These are phyloP conservation scores for Uromys caudimaculatus DNA, from an alignment of 2,797 vertebrate genomes.

Conservation along the genomic window DNA sequence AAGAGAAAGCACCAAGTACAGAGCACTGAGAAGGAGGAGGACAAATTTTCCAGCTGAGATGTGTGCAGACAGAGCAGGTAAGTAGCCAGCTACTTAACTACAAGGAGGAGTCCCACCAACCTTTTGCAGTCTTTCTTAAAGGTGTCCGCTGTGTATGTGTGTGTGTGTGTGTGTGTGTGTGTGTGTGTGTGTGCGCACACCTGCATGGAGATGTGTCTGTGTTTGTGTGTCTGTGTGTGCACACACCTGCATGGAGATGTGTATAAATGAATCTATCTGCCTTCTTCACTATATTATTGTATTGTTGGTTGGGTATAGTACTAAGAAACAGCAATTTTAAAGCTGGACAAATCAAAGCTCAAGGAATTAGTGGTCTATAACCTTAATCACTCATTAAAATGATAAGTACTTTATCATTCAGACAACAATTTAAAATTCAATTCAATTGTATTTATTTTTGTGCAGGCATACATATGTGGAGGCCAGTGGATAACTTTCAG, in stretches of 20 bases:
- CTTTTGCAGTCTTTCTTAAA: background rate
- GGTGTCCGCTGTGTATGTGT: background rate
- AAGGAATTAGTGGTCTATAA: background rate
- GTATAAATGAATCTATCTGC: background rate
- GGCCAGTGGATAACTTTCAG: background rate
- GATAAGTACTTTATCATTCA: background rate
- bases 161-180: too few species aligned
- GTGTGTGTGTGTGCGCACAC: background rate
- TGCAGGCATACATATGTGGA: background rate
- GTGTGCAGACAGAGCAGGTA: conserved; percentile 51
- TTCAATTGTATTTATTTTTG: background rate
- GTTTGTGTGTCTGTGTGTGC: background rate
- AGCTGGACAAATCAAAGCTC: background rate
- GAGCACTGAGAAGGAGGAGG: conserved; percentile 58
- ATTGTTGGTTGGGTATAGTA: background rate
- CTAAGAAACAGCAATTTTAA: background rate
- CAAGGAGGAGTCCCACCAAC: background rate
- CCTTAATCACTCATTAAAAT: background rate
- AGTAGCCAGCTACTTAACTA: conserved; percentile 69
- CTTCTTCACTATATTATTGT: background rate
- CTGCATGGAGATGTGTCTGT: too few species aligned
- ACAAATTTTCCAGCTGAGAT: conserved; percentile 51
- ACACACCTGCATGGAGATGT: too few species aligned
- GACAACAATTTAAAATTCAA: background rate
- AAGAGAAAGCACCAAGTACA: conserved; percentile 72